Evolutionary conservation across 2,888 invertebrate genomes (phyloP).

Genomic region (Ichneumoninae sp.): DNA sequence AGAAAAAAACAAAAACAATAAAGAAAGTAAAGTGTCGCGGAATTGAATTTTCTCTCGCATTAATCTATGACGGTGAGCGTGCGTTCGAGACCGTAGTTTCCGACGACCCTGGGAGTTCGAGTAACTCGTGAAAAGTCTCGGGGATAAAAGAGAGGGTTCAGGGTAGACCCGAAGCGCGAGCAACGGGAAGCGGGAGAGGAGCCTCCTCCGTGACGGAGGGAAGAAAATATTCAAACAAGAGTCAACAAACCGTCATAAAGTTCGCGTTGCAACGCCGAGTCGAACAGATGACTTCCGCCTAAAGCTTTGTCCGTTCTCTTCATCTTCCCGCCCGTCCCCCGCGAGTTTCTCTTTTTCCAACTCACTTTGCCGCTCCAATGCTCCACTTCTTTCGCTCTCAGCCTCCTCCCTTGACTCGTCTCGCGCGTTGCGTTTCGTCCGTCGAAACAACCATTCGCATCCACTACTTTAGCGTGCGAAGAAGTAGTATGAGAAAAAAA

Average conservation of each 20-base stretch:
- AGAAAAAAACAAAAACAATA: neutral
- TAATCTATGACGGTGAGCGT: conserved; percentile 5
- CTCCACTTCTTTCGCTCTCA: conserved; percentile 43
- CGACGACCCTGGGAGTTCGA: neutral
- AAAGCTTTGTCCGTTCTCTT: conserved; percentile 41
- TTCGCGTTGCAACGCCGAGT: conserved; percentile 35
- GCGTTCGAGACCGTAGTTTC: conserved; percentile 6
- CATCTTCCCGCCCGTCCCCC: conserved; percentile 7
- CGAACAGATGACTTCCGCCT: conserved; percentile 54
- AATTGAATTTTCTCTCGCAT: conserved; percentile 5
- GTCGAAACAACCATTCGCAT: conserved; percentile 10
- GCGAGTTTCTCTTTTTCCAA: conserved; percentile 45
- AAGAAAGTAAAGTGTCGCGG: neutral
- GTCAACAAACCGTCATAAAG: conserved; percentile 18
- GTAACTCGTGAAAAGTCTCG: conserved; percentile 9
- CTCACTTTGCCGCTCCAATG: conserved; percentile 31
- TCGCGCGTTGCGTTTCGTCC: neutral
- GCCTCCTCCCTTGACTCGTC: conserved; percentile 27
- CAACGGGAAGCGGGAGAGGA: neutral
- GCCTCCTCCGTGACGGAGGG: conserved; percentile 3
- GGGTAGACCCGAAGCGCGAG: conserved; percentile 1
- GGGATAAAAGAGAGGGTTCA: neutral
- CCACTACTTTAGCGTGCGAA: conserved; percentile 39
- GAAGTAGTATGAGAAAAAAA: conserved; percentile 64
- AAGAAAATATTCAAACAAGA: conserved; percentile 32